These are phyloP conservation scores for Melanophora roralis DNA, from an alignment of 2,888 invertebrate genomes.

Conservation along the genomic window DNA sequence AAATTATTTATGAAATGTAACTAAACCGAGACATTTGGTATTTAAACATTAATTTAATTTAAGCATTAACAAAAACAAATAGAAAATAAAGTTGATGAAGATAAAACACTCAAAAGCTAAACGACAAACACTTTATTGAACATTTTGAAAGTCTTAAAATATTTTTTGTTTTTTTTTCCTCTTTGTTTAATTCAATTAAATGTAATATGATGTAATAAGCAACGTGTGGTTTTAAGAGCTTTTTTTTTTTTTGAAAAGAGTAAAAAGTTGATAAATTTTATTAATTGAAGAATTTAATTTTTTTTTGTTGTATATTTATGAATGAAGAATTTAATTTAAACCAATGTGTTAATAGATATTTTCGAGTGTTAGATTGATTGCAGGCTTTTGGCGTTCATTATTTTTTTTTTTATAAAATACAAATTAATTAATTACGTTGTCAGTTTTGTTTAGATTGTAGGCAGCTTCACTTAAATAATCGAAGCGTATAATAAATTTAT, in stretches of 20 bases:
- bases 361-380: too few relatives aligned
- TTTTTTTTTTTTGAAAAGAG: not conserved
- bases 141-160: not conserved
- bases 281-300: conserved; percentile 20
- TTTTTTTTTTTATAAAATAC: not conserved
- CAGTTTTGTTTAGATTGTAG: not conserved
- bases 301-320: too few relatives aligned
- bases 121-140: not conserved
- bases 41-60: not conserved
- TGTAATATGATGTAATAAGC: conserved; percentile 26
- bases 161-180: conserved; percentile 5
- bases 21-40: not conserved
- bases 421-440: conserved; percentile 1
- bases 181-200: not conserved
- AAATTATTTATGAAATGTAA: not conserved
- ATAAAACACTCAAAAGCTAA: not conserved
- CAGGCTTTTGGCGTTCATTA: not conserved
- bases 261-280: not conserved
- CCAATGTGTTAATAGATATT: too few relatives aligned
- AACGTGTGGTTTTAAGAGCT: conserved; percentile 12
- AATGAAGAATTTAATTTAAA: too few relatives aligned
- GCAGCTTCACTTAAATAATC: not conserved
- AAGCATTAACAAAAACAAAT: not conserved
- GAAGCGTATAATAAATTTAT: not conserved
- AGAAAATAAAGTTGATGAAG: not conserved